Conservation (phyloP, 2,888 invertebrate species). For the Herminia tarsipennalis region DNA sequence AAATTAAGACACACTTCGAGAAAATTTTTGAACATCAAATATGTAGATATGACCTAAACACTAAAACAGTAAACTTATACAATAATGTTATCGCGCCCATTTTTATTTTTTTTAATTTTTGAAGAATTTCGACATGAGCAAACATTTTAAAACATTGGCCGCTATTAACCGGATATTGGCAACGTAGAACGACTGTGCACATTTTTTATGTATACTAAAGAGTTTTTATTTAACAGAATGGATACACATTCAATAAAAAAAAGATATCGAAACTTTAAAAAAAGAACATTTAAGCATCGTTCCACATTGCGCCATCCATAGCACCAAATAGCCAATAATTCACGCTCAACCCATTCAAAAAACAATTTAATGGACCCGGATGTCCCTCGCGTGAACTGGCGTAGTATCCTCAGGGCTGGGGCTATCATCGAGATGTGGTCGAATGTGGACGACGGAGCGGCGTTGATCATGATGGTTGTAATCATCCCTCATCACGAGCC, state of each 20-base stretch:
- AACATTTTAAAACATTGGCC: constrained; percentile 25
- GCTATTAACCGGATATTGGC: constrained; percentile 25
- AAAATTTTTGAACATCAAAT: constrained; percentile 17
- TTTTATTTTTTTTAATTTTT: constrained; percentile 26
- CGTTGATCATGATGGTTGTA: constrained; percentile 82
- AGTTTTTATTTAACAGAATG: not conserved
- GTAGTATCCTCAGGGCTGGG: constrained; percentile 90
- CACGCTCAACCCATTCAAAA: constrained; percentile 9
- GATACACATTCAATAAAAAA: not conserved
- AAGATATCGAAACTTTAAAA: not conserved
- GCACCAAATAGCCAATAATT: constrained; percentile 29
- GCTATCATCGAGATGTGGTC: constrained; percentile 88
- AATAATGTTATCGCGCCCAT: constrained; percentile 23
- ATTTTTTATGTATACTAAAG: not conserved
- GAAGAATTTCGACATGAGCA: constrained; percentile 38
- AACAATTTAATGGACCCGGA: constrained; percentile 79
- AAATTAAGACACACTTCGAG: constrained; percentile 9
- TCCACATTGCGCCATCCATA: constrained; percentile 34
- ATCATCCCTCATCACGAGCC: constrained; percentile 78
- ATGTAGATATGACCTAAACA: constrained; percentile 25
- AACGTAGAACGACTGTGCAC: constrained; percentile 25
- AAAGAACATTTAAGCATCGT: constrained; percentile 12
- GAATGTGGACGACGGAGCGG: constrained; percentile 87
- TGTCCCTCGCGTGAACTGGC: constrained; percentile 85
- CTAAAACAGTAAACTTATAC: constrained; percentile 25